A percentile compares a stretch with the other conserved stretches of the same genome.
Evolutionary conservation across 2,113 vertebrate genomes (phyloP).

Genomic region (Ochotona curzoniae): DNA sequence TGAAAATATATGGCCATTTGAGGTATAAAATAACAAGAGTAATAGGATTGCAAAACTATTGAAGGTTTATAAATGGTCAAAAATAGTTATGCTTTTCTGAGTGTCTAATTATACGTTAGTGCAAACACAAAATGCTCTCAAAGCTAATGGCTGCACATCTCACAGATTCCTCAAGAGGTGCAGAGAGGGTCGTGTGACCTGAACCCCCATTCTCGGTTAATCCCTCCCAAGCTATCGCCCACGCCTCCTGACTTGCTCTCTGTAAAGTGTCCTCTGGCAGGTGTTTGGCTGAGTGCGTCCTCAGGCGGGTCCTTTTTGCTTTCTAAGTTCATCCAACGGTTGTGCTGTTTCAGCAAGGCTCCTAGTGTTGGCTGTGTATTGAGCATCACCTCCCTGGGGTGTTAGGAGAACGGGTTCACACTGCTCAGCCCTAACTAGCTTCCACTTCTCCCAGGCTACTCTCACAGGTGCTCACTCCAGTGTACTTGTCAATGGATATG

Average conservation of each 20-base stretch:
- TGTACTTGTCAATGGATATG: slow-evolving; percentile 57
- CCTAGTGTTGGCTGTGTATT: slow-evolving; percentile 86
- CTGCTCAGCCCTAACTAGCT: slow-evolving; percentile 4
- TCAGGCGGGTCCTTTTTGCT: slow-evolving; percentile 89
- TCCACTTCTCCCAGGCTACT: slow-evolving; percentile 83
- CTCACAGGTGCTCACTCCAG: slow-evolving; percentile 23
- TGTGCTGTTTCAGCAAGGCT: slow-evolving; percentile 94
- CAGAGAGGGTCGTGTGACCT: slow-evolving; percentile 94
- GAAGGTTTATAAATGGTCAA: slow-evolving; percentile 86
- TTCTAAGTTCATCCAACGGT: slow-evolving; percentile 38
- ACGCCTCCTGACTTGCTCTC: slow-evolving; percentile 95
- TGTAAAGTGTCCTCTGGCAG: slow-evolving; percentile 92
- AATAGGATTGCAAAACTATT: slow-evolving; percentile 84
- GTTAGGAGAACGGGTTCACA: slow-evolving; percentile 51
- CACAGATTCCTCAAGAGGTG: slow-evolving; percentile 92
- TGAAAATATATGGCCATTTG: slow-evolving; percentile 85
- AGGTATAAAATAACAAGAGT: slow-evolving; percentile 89
- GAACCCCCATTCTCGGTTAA: slow-evolving; percentile 94
- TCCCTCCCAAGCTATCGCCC: slow-evolving; percentile 95
- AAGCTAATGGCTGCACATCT: slow-evolving; percentile 81
- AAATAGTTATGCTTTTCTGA: slow-evolving; percentile 85
- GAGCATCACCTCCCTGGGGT: slow-evolving; percentile 82
- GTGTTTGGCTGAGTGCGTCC: slow-evolving; percentile 94
- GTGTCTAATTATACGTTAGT: slow-evolving; percentile 85
- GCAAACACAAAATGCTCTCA: slow-evolving; percentile 81